A percentile compares a stretch with the other conserved stretches of the same genome.
Evolutionary conservation across 1,140 invertebrate species (phyloP).

Genomic region (Dendroctonus valens): DNA sequence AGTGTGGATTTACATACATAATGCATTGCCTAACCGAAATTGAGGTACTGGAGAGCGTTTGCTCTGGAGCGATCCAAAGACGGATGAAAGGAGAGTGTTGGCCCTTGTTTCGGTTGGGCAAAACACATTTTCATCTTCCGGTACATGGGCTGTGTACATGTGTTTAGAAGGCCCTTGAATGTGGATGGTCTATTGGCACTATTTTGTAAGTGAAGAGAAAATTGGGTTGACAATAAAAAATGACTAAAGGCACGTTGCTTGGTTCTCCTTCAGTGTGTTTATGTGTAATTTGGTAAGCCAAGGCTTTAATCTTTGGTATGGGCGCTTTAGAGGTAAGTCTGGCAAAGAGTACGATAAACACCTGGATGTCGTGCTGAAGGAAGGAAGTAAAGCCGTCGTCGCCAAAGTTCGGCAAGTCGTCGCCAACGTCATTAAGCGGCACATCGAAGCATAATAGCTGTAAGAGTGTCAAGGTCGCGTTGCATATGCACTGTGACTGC

Average conservation of each 20-base stretch:
- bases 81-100: no score
- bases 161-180: no score
- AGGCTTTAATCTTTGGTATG: neutral
- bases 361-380: neutral
- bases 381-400: slow-evolving; percentile 1
- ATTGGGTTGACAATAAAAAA: no score
- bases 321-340: no score
- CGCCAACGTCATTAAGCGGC: slow-evolving; percentile 12
- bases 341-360: neutral
- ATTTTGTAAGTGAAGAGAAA: no score
- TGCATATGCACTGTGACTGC: slow-evolving; percentile 44
- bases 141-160: no score
- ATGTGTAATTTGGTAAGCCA: neutral
- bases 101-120: no score
- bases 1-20: slow-evolving; percentile 23
- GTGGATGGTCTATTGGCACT: no score
- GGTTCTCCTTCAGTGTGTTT: neutral
- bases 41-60: no score
- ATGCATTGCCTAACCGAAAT: slow-evolving; percentile 3
- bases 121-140: no score
- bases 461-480: slow-evolving; percentile 49
- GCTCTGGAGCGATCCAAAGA: no score
- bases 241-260: no score
- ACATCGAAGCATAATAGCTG: slow-evolving; percentile 24
- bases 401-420: slow-evolving; percentile 18